phyloP scores from a whole-genome alignment of 1,140 invertebrate species.

The Anastatus disparis region DNA sequence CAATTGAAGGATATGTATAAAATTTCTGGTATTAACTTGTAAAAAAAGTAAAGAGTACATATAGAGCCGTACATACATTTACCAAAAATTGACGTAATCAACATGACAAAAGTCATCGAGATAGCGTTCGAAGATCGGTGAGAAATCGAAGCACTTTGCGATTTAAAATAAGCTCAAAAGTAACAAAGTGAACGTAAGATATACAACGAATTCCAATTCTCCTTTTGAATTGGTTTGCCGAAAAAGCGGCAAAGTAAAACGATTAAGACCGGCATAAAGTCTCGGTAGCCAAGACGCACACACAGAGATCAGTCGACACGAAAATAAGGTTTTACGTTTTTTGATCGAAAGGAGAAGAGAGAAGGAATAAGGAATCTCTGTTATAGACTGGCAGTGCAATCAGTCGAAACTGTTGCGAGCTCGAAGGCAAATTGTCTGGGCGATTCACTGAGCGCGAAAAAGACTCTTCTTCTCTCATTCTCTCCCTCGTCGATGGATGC shows the following conservation, averaged over 20 bases:
- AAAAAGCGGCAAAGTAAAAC: not conserved
- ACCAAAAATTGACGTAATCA: not conserved
- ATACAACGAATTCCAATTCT: not conserved
- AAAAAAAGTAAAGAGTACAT: not conserved
- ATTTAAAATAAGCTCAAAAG: not conserved
- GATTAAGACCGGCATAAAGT: not conserved
- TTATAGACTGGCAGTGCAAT: not conserved
- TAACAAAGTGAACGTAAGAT: not conserved
- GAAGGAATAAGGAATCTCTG: not conserved
- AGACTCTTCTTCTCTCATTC: not conserved
- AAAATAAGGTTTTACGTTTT: no score
- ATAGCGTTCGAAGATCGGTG: not conserved
- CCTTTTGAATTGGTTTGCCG: not conserved
- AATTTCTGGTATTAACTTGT: not conserved
- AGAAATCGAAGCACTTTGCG: not conserved
- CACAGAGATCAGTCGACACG: no score
- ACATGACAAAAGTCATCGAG: not conserved
- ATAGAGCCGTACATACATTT: not conserved
- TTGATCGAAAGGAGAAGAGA: not conserved
- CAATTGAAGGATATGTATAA: not conserved
- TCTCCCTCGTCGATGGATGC: not conserved
- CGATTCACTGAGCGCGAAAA: not conserved
- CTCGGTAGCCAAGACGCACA: not conserved
- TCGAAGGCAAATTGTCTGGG: conserved; percentile 22
- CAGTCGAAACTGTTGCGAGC: not conserved